Evolutionary conservation across 2,888 invertebrate genomes (phyloP), one percentile per base, ranked within the genome.

Genomic region (Megamerina dolium): DNA sequence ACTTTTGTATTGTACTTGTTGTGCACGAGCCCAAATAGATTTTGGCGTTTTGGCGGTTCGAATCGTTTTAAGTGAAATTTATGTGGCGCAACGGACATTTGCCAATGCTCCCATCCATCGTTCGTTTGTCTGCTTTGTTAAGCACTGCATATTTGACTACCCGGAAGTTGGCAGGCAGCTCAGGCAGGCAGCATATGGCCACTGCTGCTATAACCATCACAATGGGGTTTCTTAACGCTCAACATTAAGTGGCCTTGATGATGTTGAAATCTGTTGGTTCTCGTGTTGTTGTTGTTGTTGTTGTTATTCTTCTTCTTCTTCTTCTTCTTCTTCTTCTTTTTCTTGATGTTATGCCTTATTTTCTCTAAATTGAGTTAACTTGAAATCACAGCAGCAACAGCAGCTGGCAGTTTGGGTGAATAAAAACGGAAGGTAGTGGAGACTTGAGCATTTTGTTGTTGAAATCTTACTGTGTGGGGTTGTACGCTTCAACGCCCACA

Each of bases 401-500:
- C 37, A 26, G 26, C 23, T 31, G 13, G 10, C 41, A 18, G 26
- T 16, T 4, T 10, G n/a, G 8, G 17, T 14, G 29, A 17, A 19
- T n/a, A 21, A 26, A 13, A 13, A 44, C 37, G 48, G 43, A 46
- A 46, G 54, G 47, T 51, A 51, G 54, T 58, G 60, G 60, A 61
- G 61, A 56, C 54, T 54, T 41, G 42, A 55, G 54, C 52, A 57
- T 61, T 61, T 63, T 63, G 63, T 60, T 55, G 53, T 61, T 63
- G 60, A 60, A 63, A 63, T 56, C 58, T 59, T n/a, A 46, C 45
- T 46, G 38, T 45, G 17, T 8, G 58, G 67, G 65, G 64, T 62
- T 62, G 64, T 57, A 62, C 62, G 65, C 66, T 64, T 65, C 65
- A 63, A 66, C 66, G 64, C 66, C 66, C 61, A 55, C 52, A 54